Percentiles rank a stretch among this genome's conserved stretches.
These are phyloP conservation scores for Iguana delicatissima DNA, from an alignment of 2,797 vertebrate species.

Conservation along the genomic window DNA sequence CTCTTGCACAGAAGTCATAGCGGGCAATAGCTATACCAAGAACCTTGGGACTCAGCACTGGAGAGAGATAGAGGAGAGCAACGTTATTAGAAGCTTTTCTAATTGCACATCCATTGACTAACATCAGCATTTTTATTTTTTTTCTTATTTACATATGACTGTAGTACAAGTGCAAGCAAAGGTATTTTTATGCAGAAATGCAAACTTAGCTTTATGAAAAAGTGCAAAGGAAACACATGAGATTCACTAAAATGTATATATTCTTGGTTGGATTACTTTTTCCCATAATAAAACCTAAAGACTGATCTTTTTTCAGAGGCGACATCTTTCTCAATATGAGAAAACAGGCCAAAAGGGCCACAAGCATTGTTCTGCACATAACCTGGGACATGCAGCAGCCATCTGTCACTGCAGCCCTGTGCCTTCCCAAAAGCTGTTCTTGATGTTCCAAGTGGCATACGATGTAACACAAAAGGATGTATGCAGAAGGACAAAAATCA, in stretches of 20 bases:
- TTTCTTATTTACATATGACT: constrained; percentile 10
- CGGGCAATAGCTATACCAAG: constrained; percentile 94
- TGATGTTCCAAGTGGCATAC: neutral
- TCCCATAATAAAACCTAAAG: neutral
- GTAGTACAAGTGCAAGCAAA: constrained; percentile 30
- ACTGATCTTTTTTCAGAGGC: neutral
- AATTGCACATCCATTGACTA: neutral
- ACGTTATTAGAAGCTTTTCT: rapidly evolving
- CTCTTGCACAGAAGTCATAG: constrained; percentile 97
- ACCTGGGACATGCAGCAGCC: neutral
- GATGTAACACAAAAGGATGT: neutral
- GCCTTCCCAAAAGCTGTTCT: neutral
- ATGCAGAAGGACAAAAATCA: neutral
- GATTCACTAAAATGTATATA: constrained; percentile 2
- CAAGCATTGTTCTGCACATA: neutral
- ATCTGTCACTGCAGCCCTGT: neutral
- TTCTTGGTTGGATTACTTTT: neutral
- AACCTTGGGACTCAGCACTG: constrained; percentile 93
- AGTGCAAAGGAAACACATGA: constrained; percentile 12
- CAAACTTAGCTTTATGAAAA: constrained; percentile 35
- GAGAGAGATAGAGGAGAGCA: constrained; percentile 30
- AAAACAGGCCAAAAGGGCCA: neutral
- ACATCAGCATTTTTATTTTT: constrained; percentile 1
- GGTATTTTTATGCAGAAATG: constrained; percentile 32
- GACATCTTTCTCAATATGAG: neutral